These are phyloP conservation scores for Armadillidium nasatum DNA, from an alignment of 1,140 invertebrate genomes.

Conservation along the genomic window DNA sequence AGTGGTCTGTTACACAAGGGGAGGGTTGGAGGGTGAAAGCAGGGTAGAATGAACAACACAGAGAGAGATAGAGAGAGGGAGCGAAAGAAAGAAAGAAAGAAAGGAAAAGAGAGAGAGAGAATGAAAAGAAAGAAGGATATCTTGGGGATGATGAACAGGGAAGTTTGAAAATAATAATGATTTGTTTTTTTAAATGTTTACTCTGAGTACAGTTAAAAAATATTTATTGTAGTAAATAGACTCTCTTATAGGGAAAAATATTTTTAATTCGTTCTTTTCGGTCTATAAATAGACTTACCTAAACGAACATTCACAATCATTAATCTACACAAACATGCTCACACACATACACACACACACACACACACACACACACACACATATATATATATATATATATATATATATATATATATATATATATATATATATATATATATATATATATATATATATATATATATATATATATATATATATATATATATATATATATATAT, in stretches of 20 bases:
- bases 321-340: not conserved
- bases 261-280: no score
- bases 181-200: no score
- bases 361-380: not conserved
- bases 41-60: not conserved
- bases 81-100: not conserved
- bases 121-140: not conserved
- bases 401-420: not conserved
- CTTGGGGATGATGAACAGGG: no score
- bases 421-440: not conserved
- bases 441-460: not conserved
- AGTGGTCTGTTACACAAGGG: constrained; percentile 5
- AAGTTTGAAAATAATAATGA: no score
- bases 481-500: not conserved
- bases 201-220: no score
- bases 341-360: constrained; percentile 7
- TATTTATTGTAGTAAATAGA: not conserved
- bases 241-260: not conserved
- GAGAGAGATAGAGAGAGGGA: not conserved
- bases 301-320: no score
- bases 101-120: not conserved
- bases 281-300: no score
- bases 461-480: not conserved
- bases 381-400: not conserved
- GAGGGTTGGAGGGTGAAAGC: not conserved